Conservation (phyloP, 2,797 vertebrate genomes). For the Mormyrus proboscirostris region DNA sequence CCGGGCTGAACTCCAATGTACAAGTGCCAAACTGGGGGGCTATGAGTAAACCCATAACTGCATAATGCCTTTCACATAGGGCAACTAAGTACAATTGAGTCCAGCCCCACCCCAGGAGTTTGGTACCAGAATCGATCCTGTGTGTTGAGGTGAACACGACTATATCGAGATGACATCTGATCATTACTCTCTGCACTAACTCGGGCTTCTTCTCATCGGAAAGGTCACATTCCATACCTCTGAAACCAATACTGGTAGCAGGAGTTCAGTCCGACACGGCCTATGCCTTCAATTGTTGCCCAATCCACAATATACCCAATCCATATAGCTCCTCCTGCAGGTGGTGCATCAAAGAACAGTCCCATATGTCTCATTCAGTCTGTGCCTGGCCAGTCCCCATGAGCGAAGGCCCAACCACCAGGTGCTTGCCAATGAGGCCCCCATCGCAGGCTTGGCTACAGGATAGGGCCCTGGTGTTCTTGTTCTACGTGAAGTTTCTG, state of each 20-base stretch:
- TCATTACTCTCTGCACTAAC: no score
- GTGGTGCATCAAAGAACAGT: not conserved
- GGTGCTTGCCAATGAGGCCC: not conserved
- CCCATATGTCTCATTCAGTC: not conserved
- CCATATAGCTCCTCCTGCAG: not conserved
- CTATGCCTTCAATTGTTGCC: not conserved
- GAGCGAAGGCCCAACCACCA: not conserved
- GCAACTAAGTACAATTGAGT: no score
- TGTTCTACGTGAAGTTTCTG: not conserved
- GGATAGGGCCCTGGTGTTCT: not conserved
- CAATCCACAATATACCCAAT: not conserved
- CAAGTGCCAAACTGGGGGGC: no score
- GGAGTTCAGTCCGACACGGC: not conserved
- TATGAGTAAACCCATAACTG: no score
- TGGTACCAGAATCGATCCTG: no score
- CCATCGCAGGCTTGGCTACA: not conserved
- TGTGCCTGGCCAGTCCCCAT: not conserved
- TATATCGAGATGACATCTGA: no score
- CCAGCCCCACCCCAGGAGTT: no score
- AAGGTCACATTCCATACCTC: no score
- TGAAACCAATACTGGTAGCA: not conserved
- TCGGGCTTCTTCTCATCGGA: no score
- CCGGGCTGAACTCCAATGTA: no score
- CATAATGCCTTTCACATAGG: no score
- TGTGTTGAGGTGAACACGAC: no score